Conservation (phyloP, 1,140 invertebrate species). For the Odontomachus brunneus region DNA sequence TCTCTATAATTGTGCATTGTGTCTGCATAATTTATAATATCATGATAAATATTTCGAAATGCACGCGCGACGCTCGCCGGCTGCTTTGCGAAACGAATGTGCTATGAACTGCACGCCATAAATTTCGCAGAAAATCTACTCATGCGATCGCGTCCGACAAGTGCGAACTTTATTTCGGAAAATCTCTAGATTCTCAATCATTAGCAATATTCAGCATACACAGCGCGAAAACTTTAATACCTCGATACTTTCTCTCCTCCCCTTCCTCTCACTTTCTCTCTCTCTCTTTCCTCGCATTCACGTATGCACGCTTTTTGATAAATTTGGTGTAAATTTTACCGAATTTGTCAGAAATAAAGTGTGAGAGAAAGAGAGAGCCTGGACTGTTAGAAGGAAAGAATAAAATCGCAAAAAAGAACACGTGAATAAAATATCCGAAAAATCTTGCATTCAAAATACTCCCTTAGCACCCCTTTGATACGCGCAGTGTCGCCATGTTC, state of each 20-base stretch:
- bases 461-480: not conserved
- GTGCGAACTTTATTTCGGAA: not conserved
- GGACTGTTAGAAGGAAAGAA: too few relatives aligned
- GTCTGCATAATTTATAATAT: constrained; percentile 30
- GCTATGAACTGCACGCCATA: not conserved
- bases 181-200: constrained; percentile 10
- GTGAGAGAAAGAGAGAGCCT: too few relatives aligned
- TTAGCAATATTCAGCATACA: not conserved
- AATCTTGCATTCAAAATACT: not conserved
- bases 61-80: not conserved
- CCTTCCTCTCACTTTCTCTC: too few relatives aligned
- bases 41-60: not conserved
- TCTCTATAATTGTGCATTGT: not conserved
- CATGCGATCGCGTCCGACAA: not conserved
- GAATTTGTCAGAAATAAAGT: too few relatives aligned
- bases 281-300: too few relatives aligned
- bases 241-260: too few relatives aligned
- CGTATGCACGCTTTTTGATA: too few relatives aligned
- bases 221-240: not conserved
- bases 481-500: too few relatives aligned
- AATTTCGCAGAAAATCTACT: not conserved
- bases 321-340: too few relatives aligned
- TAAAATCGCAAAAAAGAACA: too few relatives aligned
- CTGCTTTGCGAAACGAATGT: not conserved
- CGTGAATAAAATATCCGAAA: not conserved